Conservation (phyloP, 1,140 invertebrate species). For the Helicoverpa zea region DNA sequence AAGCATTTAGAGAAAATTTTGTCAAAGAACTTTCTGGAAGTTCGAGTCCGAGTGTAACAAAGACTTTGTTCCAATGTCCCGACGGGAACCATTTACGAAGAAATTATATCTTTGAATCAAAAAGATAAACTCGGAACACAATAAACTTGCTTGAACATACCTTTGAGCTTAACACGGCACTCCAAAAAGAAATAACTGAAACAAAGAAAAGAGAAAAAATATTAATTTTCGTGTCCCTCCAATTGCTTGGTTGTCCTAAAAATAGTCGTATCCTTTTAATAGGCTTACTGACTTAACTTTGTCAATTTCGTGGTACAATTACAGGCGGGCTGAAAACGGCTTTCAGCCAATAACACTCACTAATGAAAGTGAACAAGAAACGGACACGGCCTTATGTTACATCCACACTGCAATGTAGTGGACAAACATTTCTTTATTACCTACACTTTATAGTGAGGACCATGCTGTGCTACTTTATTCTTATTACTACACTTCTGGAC, state of each 20-base stretch:
- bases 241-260: not conserved
- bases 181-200: conserved; percentile 15
- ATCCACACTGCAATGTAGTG: conserved; percentile 4
- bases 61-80: not conserved
- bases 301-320: conserved; percentile 40
- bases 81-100: not conserved
- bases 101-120: not conserved
- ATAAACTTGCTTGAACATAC: not conserved
- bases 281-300: not conserved
- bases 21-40: conserved; percentile 23
- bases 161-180: not conserved
- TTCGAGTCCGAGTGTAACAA: not conserved
- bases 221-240: not conserved
- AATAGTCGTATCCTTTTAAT: not conserved
- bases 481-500: too few species aligned
- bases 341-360: conserved; percentile 54
- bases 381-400: conserved; percentile 47
- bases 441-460: conserved; percentile 7
- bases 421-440: conserved; percentile 34
- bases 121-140: not conserved
- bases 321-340: conserved; percentile 40
- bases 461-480: conserved; percentile 11
- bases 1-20: conserved; percentile 28
- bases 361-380: conserved; percentile 64
- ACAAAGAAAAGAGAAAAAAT: conserved; percentile 2